phyloP scores from a whole-genome alignment of 2,113 vertebrate species.

The Butastur rufipennis region DNA sequence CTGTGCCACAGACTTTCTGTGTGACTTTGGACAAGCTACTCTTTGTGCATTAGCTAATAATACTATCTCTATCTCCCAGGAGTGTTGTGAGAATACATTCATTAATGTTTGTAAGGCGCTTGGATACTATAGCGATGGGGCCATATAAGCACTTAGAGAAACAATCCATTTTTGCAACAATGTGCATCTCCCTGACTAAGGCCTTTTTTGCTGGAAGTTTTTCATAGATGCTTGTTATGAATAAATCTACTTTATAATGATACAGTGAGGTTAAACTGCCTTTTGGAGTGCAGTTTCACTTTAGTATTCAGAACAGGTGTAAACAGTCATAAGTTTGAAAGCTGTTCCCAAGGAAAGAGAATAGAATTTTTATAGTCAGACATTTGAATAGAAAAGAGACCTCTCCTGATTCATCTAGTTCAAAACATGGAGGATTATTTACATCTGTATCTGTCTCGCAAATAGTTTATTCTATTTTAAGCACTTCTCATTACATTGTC shows the following conservation, averaged over 20 bases:
- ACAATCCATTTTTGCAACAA: slow-evolving; percentile 60
- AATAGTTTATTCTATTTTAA: slow-evolving; percentile 53
- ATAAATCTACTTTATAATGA: slow-evolving; percentile 60
- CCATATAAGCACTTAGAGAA: slow-evolving; percentile 56
- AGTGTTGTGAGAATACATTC: slow-evolving; percentile 64
- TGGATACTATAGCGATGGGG: slow-evolving; percentile 7
- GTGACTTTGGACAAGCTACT: slow-evolving; percentile 63
- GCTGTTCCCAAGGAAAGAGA: slow-evolving; percentile 6
- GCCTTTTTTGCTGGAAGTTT: slow-evolving; percentile 56
- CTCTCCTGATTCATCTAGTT: slow-evolving; percentile 2
- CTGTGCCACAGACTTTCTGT: slow-evolving; percentile 59
- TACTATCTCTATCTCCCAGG: slow-evolving; percentile 60
- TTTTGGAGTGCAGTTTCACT: slow-evolving; percentile 41
- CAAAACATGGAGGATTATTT: slow-evolving; percentile 53
- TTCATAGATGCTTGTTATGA: slow-evolving; percentile 47
- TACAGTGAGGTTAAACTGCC: slow-evolving; percentile 51
- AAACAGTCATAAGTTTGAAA: slow-evolving; percentile 35
- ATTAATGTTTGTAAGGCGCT: slow-evolving; percentile 61
- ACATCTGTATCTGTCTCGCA: slow-evolving; percentile 20
- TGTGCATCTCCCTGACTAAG: slow-evolving; percentile 53
- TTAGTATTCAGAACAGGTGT: slow-evolving; percentile 57
- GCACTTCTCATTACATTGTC: slow-evolving; percentile 49
- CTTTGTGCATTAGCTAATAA: slow-evolving; percentile 69
- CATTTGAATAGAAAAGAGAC: slow-evolving; percentile 3
- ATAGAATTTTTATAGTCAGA: slow-evolving; percentile 12